phyloP scores from a whole-genome alignment of 2,113 vertebrate species.

The Pantherophis guttatus region DNA sequence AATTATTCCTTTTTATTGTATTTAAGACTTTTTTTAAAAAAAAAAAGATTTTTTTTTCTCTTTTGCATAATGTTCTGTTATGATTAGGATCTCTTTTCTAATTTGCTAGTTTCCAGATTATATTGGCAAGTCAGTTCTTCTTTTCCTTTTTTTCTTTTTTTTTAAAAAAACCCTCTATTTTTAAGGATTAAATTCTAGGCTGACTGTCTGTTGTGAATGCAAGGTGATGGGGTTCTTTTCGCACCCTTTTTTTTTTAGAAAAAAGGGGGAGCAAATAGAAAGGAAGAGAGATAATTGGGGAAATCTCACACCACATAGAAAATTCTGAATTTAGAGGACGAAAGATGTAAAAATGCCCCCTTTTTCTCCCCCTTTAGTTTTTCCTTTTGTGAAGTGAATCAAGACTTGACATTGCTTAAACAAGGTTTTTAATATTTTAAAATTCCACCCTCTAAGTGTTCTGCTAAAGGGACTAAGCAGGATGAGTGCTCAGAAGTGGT shows the following conservation, averaged over 20 bases:
- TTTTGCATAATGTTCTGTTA: conserved; percentile 70
- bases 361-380: conserved; percentile 55
- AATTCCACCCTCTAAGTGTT: conserved; percentile 68
- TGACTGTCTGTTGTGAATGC: conserved; percentile 72
- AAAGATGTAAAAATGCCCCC: conserved; percentile 52
- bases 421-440: conserved; percentile 64
- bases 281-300: conserved; percentile 57
- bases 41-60: conserved; percentile 62
- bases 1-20: conserved; percentile 77
- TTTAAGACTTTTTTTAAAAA: conserved; percentile 67
- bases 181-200: conserved; percentile 71
- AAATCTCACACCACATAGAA: conserved; percentile 62
- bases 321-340: conserved; percentile 65
- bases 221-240: conserved; percentile 48
- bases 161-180: conserved; percentile 41
- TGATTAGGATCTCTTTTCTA: conserved; percentile 72
- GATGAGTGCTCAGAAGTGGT: conserved; percentile 64
- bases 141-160: too few relatives aligned
- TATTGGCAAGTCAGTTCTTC: conserved; percentile 50
- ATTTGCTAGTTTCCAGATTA: conserved; percentile 62
- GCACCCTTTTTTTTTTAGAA: conserved; percentile 46
- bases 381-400: conserved; percentile 71
- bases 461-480: conserved; percentile 60
- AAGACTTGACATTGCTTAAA: conserved; percentile 67
- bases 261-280: conserved; percentile 14